A percentile compares a stretch with the other conserved stretches of the same genome.
These are phyloP conservation scores for Molossus alvarezi DNA, from an alignment of 2,797 vertebrate genomes.

Conservation along the genomic window DNA sequence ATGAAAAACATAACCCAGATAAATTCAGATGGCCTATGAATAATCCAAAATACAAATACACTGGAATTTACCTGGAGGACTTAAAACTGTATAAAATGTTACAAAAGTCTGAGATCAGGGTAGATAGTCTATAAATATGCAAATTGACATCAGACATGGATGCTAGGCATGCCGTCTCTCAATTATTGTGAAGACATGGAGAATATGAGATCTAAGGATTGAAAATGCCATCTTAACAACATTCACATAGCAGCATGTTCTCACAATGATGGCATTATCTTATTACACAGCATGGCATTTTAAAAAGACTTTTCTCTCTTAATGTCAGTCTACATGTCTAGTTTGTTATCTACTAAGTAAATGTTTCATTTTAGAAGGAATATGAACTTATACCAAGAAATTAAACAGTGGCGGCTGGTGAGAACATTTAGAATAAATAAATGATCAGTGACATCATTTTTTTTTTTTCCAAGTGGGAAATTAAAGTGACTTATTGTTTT, in stretches of 20 bases:
- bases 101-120: background rate
- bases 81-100: slow-evolving; percentile 35
- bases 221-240: background rate
- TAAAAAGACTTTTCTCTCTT: background rate
- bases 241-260: background rate
- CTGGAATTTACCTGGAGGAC: slow-evolving; percentile 44
- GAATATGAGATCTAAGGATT: background rate
- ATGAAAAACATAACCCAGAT: slow-evolving; percentile 64
- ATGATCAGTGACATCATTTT: background rate
- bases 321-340: background rate
- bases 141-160: background rate
- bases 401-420: background rate
- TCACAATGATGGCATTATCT: background rate
- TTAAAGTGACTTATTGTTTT: background rate
- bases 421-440: background rate
- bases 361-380: slow-evolving; percentile 58
- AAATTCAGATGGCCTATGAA: slow-evolving; percentile 44
- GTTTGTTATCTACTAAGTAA: slow-evolving; percentile 2
- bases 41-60: slow-evolving; percentile 61
- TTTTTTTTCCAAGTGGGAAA: slow-evolving; percentile 41
- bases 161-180: background rate
- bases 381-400: background rate
- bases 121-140: background rate
- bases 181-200: slow-evolving; percentile 3
- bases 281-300: background rate